Percentiles rank a stretch among this genome's conserved stretches.
phyloP scores from a whole-genome alignment of 2,113 vertebrate genomes.

The Phalacrocorax brasilianus region DNA sequence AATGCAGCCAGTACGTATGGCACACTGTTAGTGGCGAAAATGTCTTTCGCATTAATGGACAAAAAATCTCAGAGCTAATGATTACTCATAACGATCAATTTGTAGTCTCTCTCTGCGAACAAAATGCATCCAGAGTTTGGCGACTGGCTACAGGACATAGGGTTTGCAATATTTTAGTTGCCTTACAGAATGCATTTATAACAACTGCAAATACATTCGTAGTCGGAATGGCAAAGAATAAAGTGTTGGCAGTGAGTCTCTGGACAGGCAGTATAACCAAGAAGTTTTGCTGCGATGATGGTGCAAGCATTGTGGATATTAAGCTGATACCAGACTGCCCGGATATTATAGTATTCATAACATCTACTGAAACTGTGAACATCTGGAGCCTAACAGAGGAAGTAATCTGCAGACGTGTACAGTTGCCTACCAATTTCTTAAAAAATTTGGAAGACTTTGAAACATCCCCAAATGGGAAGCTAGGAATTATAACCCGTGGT shows the following conservation, averaged over 20 bases:
- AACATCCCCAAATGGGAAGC: slow-evolving; percentile 95
- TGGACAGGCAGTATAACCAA: slow-evolving; percentile 99
- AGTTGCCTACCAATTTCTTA: slow-evolving; percentile 90
- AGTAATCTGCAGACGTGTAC: slow-evolving; percentile 91
- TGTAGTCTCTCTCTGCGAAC: slow-evolving; percentile 97
- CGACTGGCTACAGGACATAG: slow-evolving; percentile 94
- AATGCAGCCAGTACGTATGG: slow-evolving; percentile 97
- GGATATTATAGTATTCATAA: slow-evolving; percentile 93
- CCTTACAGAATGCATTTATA: slow-evolving; percentile 95
- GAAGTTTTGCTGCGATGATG: slow-evolving; percentile 95
- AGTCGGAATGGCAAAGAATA: slow-evolving; percentile 93
- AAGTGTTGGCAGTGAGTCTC: slow-evolving; percentile 93
- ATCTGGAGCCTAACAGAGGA: slow-evolving; percentile 97
- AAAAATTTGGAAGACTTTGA: slow-evolving; percentile 97
- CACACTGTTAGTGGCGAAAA: slow-evolving; percentile 92
- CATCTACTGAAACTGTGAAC: slow-evolving; percentile 92
- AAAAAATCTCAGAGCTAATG: slow-evolving; percentile 92
- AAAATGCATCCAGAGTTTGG: slow-evolving; percentile 97
- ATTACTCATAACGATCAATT: slow-evolving; percentile 99
- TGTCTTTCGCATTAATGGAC: slow-evolving; percentile 95
- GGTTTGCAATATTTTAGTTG: slow-evolving; percentile 96
- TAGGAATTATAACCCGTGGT: slow-evolving; percentile 93
- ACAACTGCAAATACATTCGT: slow-evolving; percentile 97
- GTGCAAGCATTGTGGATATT: slow-evolving; percentile 91
- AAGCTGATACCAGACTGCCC: slow-evolving; percentile 96